phyloP scores from a whole-genome alignment of 2,797 vertebrate species.

The Gadopsis marmoratus region DNA sequence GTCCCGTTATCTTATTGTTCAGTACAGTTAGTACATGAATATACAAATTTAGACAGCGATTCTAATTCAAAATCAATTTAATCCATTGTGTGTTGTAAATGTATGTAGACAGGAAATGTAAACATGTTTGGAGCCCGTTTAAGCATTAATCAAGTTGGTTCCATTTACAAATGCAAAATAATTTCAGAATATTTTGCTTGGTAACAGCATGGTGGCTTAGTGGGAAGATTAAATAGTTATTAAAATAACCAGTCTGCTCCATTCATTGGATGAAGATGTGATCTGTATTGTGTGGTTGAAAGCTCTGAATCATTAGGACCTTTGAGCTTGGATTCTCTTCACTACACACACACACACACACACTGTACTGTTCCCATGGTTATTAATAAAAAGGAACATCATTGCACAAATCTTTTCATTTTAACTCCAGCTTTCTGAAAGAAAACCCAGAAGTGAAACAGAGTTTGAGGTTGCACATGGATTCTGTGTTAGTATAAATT shows the following conservation, averaged over 20 bases:
- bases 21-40: neutral
- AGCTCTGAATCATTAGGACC: neutral
- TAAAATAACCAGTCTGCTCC: neutral
- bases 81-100: neutral
- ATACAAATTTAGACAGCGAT: neutral
- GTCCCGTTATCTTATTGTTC: too few relatives aligned
- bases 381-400: neutral
- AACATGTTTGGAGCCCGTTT: neutral
- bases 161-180: neutral
- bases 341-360: neutral
- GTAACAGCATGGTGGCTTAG: neutral
- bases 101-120: neutral
- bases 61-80: neutral
- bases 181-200: too few relatives aligned
- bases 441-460: too few relatives aligned
- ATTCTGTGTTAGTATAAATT: slow-evolving; percentile 9
- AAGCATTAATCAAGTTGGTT: neutral
- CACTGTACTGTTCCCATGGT: neutral
- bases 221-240: neutral
- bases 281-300: neutral
- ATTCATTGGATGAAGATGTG: neutral
- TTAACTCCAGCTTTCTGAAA: neutral
- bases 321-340: neutral
- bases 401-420: neutral
- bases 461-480: neutral